These are phyloP conservation scores for Pollimyrus isidori DNA, from an alignment of 2,113 vertebrate species.

Conservation along the genomic window DNA sequence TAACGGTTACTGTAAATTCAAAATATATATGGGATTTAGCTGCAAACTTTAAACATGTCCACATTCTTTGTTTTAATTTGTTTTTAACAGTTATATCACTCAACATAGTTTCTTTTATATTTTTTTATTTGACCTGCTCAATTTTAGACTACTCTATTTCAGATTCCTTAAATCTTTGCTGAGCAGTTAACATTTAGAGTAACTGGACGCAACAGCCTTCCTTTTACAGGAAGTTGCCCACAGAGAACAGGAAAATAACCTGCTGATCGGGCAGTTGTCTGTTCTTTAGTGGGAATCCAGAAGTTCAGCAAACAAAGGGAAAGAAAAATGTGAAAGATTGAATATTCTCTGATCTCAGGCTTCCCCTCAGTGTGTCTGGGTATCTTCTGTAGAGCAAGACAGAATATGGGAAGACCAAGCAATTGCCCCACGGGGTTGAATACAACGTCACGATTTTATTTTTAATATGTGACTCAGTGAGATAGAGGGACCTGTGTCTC, in stretches of 20 bases:
- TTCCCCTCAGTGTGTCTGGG: neutral
- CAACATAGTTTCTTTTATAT: neutral
- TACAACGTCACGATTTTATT: neutral
- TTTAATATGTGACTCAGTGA: neutral
- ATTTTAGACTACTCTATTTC: neutral
- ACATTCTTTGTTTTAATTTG: neutral
- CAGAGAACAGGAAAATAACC: neutral
- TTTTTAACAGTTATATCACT: neutral
- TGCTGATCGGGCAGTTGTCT: constrained; percentile 19
- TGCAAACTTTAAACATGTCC: neutral
- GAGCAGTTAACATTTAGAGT: neutral
- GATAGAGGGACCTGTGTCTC: neutral
- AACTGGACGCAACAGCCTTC: neutral
- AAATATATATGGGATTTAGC: neutral
- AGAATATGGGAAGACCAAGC: neutral
- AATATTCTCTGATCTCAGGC: neutral
- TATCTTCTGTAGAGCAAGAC: neutral
- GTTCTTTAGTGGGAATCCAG: constrained; percentile 2
- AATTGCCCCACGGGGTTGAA: neutral
- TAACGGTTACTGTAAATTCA: neutral
- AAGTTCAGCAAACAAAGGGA: neutral
- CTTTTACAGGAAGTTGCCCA: constrained; percentile 9
- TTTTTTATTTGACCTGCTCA: neutral
- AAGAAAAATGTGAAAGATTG: neutral
- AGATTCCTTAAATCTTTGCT: neutral